Evolutionary conservation across 2,888 invertebrate species (phyloP).

Genomic region (Caenorhabditis imperialis): DNA sequence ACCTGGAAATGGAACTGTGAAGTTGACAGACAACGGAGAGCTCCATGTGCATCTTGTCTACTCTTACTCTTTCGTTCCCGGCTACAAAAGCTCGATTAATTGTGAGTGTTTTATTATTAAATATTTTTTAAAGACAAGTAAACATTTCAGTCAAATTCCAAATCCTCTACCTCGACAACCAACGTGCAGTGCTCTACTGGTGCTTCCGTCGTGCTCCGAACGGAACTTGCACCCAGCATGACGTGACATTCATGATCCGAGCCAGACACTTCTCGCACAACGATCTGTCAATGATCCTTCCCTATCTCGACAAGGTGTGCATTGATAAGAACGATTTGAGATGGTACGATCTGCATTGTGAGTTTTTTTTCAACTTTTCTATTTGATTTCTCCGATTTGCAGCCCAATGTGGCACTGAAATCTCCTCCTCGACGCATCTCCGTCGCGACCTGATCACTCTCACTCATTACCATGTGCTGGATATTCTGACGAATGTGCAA

Average conservation of each 20-base stretch:
- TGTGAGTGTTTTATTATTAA: constrained; percentile 8
- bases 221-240: constrained; percentile 62
- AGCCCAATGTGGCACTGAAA: constrained; percentile 66
- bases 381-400: no score
- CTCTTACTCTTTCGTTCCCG: constrained; percentile 55
- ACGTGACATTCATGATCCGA: constrained; percentile 61
- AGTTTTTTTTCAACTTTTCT: no score
- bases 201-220: constrained; percentile 55
- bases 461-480: constrained; percentile 67
- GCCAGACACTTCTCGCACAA: constrained; percentile 65
- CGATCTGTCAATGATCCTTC: constrained; percentile 64
- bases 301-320: constrained; percentile 64
- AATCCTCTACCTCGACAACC: constrained; percentile 68
- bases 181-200: constrained; percentile 66
- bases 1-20: constrained; percentile 56
- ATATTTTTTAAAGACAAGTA: background rate
- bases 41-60: constrained; percentile 61
- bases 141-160: constrained; percentile 57
- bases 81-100: constrained; percentile 28
- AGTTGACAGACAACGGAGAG: constrained; percentile 51
- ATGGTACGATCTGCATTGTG: constrained; percentile 71
- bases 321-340: constrained; percentile 59
- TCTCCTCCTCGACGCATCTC: constrained; percentile 60
- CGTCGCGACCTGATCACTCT: constrained; percentile 66
- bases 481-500: constrained; percentile 69